A percentile compares a stretch with the other conserved stretches of the same genome.
Conservation (phyloP, 2,888 invertebrate species). For the Caenorhabditis plicata region DNA sequence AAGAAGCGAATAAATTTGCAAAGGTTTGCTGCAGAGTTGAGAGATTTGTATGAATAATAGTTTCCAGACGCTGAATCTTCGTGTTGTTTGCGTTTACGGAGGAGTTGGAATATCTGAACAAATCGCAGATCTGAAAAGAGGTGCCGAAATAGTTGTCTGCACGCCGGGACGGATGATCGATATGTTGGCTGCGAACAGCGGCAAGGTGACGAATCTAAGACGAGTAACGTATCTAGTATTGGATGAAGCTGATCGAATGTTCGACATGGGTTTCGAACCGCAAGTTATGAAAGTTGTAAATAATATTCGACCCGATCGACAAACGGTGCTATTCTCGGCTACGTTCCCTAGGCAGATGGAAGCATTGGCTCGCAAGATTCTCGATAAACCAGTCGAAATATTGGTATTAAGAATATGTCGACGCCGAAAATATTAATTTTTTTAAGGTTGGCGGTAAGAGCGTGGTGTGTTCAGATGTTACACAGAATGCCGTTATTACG, state of each 20-base stretch:
- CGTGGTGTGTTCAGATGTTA: conserved; percentile 95
- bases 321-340: conserved; percentile 98
- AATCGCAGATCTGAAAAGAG: conserved; percentile 92
- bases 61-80: conserved; percentile 71
- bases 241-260: conserved; percentile 99
- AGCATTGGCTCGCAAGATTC: conserved; percentile 86
- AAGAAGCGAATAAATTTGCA: conserved; percentile 90
- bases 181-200: conserved; percentile 97
- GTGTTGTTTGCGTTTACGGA: conserved; percentile 94
- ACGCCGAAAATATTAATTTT: not conserved
- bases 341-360: conserved; percentile 99
- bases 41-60: not conserved
- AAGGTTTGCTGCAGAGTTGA: too few relatives aligned
- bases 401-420: too few relatives aligned
- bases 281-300: conserved; percentile 95
- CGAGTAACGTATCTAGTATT: conserved; percentile 94
- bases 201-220: conserved; percentile 93
- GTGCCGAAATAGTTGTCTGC: conserved; percentile 96
- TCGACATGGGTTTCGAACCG: conserved; percentile 96
- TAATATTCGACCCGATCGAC: conserved; percentile 82
- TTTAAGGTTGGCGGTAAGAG: conserved; percentile 79
- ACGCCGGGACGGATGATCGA: conserved; percentile 99
- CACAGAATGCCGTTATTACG: conserved; percentile 86
- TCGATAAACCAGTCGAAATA: conserved; percentile 92
- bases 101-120: conserved; percentile 95